A percentile compares a stretch with the other conserved stretches of the same genome.
Evolutionary conservation across 2,113 vertebrate genomes (phyloP).

Genomic region (Bothrops jararaca): DNA sequence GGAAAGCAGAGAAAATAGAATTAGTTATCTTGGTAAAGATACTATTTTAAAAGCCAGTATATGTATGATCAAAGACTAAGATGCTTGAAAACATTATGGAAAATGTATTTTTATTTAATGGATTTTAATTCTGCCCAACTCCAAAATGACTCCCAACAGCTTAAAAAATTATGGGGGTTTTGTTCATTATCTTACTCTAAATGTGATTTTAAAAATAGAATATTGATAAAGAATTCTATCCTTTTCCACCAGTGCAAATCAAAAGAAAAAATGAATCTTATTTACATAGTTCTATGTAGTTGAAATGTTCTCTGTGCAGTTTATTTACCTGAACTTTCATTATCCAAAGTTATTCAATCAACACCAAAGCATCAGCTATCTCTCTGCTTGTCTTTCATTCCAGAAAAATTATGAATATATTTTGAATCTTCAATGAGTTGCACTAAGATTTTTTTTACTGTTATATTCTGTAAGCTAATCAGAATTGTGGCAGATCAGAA

Average conservation of each 20-base stretch:
- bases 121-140: neutral
- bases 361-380: neutral
- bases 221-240: neutral
- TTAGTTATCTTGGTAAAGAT: neutral
- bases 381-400: neutral
- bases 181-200: neutral
- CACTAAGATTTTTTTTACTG: neutral
- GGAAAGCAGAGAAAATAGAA: constrained; percentile 1
- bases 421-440: neutral
- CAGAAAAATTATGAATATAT: neutral
- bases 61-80: neutral
- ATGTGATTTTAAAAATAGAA: neutral
- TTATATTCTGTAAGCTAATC: neutral
- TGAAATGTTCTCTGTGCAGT: neutral
- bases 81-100: neutral
- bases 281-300: neutral
- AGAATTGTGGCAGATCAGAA: neutral
- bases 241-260: neutral
- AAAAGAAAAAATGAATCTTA: neutral
- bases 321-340: neutral
- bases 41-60: neutral
- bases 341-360: neutral
- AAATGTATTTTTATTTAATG: neutral
- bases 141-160: neutral
- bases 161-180: neutral